These are phyloP conservation scores for Melinopterus prodromus DNA, from an alignment of 2,888 invertebrate species.

Conservation along the genomic window DNA sequence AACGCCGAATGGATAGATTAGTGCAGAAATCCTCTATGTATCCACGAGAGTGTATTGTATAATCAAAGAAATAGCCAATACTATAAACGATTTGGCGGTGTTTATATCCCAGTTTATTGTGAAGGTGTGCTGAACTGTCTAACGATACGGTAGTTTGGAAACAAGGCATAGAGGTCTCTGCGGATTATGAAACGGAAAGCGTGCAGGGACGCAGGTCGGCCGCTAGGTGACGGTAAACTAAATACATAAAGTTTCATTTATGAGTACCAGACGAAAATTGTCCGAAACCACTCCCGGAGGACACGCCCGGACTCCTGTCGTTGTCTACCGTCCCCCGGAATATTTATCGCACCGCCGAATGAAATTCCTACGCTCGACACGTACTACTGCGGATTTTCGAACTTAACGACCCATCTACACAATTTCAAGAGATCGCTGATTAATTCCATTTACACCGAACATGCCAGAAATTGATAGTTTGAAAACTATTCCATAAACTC, in stretches of 20 bases:
- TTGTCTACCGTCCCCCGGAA: background rate
- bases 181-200: too few species aligned
- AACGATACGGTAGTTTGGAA: too few species aligned
- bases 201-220: background rate
- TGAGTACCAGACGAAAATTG: slow-evolving; percentile 43
- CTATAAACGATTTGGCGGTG: too few species aligned
- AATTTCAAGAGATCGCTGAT: background rate
- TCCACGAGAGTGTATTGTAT: too few species aligned
- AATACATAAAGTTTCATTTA: slow-evolving; percentile 43
- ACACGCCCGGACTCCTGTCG: slow-evolving; percentile 1
- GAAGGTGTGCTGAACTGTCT: too few species aligned
- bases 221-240: slow-evolving; percentile 27
- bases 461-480: slow-evolving; percentile 4
- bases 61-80: too few species aligned
- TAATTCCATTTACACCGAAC: background rate
- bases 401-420: slow-evolving; percentile 4
- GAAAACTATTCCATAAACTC: background rate
- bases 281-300: slow-evolving; percentile 39
- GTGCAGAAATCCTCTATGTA: too few species aligned
- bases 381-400: background rate
- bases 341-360: background rate
- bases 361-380: background rate
- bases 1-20: too few species aligned
- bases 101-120: too few species aligned
- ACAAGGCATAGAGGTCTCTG: too few species aligned